Base-by-base conservation (phyloP, 2,797 vertebrate species). In the Poeciliopsis paucimaculata region DNA sequence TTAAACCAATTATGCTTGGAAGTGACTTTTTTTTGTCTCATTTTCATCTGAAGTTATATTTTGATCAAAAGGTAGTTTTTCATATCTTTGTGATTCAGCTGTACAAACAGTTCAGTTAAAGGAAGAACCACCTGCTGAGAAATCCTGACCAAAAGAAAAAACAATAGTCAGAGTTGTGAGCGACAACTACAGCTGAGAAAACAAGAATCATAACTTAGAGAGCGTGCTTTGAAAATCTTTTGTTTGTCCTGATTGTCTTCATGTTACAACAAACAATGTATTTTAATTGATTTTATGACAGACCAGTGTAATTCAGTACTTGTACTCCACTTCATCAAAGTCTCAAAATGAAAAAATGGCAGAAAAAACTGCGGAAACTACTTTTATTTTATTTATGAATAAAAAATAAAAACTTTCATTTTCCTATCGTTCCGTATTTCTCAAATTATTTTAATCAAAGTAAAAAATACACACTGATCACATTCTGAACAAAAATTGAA, bases 351-450 rank as follows among this genome's bases (percentile, higher is more conserved):
- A 45, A 23, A 47, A 12, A 34, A 11, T 10, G 41, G 10, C 15
- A 39, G 20, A 16, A 12, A 3, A 53, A 36, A 9, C 39, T 13
- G n/a, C 28, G 15, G n/a, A 6, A 15, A 71, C 41, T 46, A 45
- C 41, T 71, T 28, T 0, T 13, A 28, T 46, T 92, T 91, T 92
- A 92, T 91, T 91, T 47, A 71, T 86, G 76, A 92, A 87, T 86
- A 89, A 77, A 90, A 92, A 89, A 89, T 62, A 85, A 77, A 85
- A 79, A 84, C 81, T 81, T 68, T 4, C 26, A 28, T 89, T 86
- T 77, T 75, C 12, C 26, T 79, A 28, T 82, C 45, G 31, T 85
- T 87, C 88, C 88, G 88, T 89, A 94, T 75, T 76, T 71, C n/a
- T 82, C 84, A 84, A 77, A 72, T 75, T 39, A 85, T 36, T 74